Conservation (phyloP, 2,113 vertebrate species). For the Candoia aspera region DNA sequence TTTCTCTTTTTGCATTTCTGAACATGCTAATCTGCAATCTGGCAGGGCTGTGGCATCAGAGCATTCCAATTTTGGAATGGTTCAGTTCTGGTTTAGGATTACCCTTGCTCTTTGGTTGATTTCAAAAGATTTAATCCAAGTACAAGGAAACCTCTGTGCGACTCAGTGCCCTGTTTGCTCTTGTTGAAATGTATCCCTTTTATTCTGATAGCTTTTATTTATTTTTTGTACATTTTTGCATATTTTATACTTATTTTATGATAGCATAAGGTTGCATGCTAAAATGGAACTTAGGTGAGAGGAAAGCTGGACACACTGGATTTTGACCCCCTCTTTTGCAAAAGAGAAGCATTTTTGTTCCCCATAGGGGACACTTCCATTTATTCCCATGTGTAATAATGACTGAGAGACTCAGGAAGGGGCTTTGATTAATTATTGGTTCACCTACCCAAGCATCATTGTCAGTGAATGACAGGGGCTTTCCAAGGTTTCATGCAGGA, state of each 20-base stretch:
- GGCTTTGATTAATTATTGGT: not conserved
- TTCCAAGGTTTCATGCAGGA: not conserved
- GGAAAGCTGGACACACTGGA: not conserved
- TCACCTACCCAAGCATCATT: not conserved
- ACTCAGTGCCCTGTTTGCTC: not conserved
- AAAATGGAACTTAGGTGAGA: not conserved
- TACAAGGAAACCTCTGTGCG: not conserved
- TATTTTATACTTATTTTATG: not conserved
- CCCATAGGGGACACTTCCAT: not conserved
- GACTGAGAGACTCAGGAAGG: not conserved
- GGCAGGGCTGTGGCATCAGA: not conserved
- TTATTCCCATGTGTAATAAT: not conserved
- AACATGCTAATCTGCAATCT: not conserved
- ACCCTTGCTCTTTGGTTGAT: not conserved
- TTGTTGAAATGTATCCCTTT: not conserved
- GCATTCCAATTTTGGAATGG: not conserved
- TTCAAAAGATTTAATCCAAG: not conserved
- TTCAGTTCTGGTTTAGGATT: not conserved
- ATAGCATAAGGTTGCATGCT: not conserved
- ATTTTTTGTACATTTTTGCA: not conserved
- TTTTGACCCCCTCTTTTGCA: not conserved
- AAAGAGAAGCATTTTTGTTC: not conserved
- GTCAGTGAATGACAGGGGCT: not conserved
- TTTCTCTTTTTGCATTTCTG: not conserved
- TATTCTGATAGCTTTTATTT: not conserved